Percentiles rank a stretch among this genome's conserved stretches.
These are phyloP conservation scores for Catharus ustulatus DNA, from an alignment of 2,797 vertebrate species.

Conservation along the genomic window DNA sequence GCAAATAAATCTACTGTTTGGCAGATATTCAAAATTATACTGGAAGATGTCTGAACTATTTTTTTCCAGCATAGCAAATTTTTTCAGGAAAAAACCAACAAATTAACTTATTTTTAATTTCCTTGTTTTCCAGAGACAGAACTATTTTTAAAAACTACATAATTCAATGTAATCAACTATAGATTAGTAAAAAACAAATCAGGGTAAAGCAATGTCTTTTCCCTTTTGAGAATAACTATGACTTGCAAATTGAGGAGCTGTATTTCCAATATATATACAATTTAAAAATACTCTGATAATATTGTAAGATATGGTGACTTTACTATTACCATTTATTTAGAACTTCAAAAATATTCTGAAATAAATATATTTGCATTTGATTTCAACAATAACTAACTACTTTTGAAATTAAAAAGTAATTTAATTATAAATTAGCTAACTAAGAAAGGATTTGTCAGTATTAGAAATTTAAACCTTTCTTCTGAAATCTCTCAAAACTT, in stretches of 20 bases:
- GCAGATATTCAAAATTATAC: slow-evolving; percentile 62
- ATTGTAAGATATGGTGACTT: neutral
- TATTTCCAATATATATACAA: neutral
- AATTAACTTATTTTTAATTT: slow-evolving; percentile 61
- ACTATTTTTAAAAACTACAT: slow-evolving; percentile 28
- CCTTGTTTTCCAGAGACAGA: slow-evolving; percentile 48
- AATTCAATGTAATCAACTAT: slow-evolving; percentile 5
- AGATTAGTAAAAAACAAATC: slow-evolving; percentile 32
- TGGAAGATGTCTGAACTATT: slow-evolving; percentile 53
- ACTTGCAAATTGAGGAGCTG: neutral
- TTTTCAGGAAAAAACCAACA: slow-evolving; percentile 44
- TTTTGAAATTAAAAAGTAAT: neutral
- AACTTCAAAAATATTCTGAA: neutral
- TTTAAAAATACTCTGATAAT: neutral
- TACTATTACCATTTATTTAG: neutral
- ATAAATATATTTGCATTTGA: neutral
- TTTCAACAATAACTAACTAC: neutral
- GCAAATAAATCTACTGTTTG: slow-evolving; percentile 72
- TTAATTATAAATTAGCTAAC: neutral
- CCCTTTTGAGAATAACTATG: neutral
- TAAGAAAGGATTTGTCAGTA: neutral
- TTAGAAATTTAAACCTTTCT: neutral
- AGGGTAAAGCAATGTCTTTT: neutral
- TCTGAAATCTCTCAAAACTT: neutral
- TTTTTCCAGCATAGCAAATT: slow-evolving; percentile 43